Evolutionary conservation across 2,888 invertebrate species (phyloP).

Genomic region (Synanthedon myopaeformis): DNA sequence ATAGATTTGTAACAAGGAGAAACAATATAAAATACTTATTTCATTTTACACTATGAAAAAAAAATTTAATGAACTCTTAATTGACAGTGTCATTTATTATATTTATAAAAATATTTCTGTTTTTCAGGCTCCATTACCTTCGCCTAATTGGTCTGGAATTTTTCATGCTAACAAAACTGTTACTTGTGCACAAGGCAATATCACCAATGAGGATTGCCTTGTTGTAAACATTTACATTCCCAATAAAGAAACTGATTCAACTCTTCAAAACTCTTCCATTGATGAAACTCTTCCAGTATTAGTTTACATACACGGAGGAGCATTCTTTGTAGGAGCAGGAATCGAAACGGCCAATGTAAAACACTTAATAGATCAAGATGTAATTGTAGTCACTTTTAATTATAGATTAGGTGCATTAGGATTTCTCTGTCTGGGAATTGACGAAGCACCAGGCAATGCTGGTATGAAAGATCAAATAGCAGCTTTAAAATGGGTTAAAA

Average conservation of each 20-base stretch:
- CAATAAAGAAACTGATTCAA: neutral
- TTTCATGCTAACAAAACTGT: neutral
- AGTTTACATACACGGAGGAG: constrained; percentile 10
- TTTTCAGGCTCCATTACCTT: neutral
- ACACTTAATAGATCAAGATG: constrained; percentile 7
- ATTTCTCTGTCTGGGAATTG: constrained; percentile 11
- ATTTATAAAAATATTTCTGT: neutral
- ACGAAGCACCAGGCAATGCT: constrained; percentile 13
- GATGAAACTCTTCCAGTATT: constrained; percentile 4
- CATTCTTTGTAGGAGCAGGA: constrained; percentile 5
- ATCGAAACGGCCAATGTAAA: constrained; percentile 4
- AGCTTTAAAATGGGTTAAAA: constrained; percentile 11
- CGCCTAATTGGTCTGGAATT: neutral
- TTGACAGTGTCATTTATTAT: too few species aligned
- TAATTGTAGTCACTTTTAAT: constrained; percentile 12
- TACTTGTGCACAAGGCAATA: neutral
- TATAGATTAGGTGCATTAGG: constrained; percentile 12
- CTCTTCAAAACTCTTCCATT: neutral
- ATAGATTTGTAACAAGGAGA: too few species aligned
- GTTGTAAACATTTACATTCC: constrained; percentile 4
- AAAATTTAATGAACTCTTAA: too few species aligned
- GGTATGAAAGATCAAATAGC: constrained; percentile 13
- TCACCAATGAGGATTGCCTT: neutral
- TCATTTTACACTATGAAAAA: too few species aligned
- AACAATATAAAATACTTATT: too few species aligned